These are phyloP conservation scores for Himalopsyche tibetana DNA, from an alignment of 2,888 invertebrate genomes.

Conservation along the genomic window DNA sequence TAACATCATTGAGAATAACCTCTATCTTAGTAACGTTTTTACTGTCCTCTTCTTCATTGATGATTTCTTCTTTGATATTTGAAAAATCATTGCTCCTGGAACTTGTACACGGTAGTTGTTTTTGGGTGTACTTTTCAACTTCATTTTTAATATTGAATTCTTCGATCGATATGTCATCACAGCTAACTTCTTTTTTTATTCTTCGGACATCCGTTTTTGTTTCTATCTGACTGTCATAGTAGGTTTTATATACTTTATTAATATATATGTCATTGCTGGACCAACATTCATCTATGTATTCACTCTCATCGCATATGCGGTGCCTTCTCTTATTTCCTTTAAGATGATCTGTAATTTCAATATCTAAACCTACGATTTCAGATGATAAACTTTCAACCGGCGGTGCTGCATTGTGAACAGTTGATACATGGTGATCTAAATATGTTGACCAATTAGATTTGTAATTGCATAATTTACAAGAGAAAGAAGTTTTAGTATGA, in stretches of 20 bases:
- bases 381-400: background rate
- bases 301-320: background rate
- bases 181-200: background rate
- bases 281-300: no score
- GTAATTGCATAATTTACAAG: background rate
- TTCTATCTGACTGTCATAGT: background rate
- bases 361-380: background rate
- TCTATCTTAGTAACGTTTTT: background rate
- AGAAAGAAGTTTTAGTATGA: background rate
- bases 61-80: background rate
- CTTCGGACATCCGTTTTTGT: background rate
- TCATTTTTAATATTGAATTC: background rate
- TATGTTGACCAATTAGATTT: slow-evolving; percentile 1
- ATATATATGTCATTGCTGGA: no score
- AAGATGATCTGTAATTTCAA: background rate
- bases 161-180: background rate
- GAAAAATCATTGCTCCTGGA: background rate
- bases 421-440: background rate
- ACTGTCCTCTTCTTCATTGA: background rate
- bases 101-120: background rate
- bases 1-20: background rate
- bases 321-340: background rate
- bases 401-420: background rate
- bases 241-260: no score
- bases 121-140: background rate